These are phyloP conservation scores for Graptemys geographica DNA, from an alignment of 2,797 vertebrate species.

Conservation along the genomic window DNA sequence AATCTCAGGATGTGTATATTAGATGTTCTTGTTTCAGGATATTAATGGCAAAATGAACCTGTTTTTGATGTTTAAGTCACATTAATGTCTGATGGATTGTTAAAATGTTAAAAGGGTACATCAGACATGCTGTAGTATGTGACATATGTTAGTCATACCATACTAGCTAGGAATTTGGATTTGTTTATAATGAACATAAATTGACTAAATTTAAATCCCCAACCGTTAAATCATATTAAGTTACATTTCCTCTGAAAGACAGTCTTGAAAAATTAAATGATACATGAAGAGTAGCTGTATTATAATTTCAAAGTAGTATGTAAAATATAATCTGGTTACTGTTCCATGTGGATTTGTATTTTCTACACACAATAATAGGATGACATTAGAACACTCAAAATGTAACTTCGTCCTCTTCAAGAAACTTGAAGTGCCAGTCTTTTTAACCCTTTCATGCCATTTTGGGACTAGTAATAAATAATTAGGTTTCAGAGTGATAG, in stretches of 20 bases:
- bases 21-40: conserved; percentile 81
- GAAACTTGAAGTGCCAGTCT: neutral
- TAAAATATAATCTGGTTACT: conserved; percentile 50
- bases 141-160: conserved; percentile 76
- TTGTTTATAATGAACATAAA: conserved; percentile 81
- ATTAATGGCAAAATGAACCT: conserved; percentile 84
- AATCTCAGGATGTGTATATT: conserved; percentile 88
- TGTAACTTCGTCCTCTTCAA: neutral
- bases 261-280: conserved; percentile 75
- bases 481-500: too few species aligned
- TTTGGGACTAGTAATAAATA: neutral
- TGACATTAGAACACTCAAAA: conserved; percentile 9
- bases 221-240: conserved; percentile 73
- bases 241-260: conserved; percentile 75
- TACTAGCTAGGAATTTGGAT: conserved; percentile 76
- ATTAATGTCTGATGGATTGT: conserved; percentile 85
- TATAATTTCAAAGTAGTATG: conserved; percentile 68
- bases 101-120: conserved; percentile 81
- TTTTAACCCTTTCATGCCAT: neutral
- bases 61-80: conserved; percentile 83
- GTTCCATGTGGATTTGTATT: conserved; percentile 27
- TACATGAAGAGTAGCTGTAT: conserved; percentile 68
- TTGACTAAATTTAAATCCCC: conserved; percentile 74
- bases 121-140: conserved; percentile 72
- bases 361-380: conserved; percentile 6